Evolutionary conservation across 2,797 vertebrate species (phyloP).

Genomic region (Remorina albescens): DNA sequence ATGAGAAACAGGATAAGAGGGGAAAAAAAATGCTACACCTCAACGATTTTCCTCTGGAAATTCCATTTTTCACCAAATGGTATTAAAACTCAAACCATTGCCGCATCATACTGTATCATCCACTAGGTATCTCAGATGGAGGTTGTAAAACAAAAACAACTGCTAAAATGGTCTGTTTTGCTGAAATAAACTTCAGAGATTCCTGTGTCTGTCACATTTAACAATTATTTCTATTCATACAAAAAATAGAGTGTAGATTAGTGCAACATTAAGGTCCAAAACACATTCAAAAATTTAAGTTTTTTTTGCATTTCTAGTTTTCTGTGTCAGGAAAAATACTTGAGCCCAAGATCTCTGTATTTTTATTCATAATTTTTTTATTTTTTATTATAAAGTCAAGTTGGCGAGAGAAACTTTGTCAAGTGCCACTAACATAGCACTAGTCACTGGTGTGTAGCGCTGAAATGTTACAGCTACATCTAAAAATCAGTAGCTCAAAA

Average conservation of each 20-base stretch:
- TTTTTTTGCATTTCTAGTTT: too few relatives aligned
- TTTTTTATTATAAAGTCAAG: constrained; percentile 16
- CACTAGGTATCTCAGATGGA: too few relatives aligned
- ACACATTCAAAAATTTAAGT: not conserved
- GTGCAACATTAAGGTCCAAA: not conserved
- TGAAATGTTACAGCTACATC: constrained; percentile 27
- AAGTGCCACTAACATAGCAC: constrained; percentile 18
- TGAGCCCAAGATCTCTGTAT: constrained; percentile 14
- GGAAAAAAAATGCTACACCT: not conserved
- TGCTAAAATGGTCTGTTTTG: not conserved
- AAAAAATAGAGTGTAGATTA: not conserved
- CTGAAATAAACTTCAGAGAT: not conserved
- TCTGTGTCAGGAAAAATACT: not conserved
- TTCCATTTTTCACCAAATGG: not conserved
- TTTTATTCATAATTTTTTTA: constrained; percentile 2
- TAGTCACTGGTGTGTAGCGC: constrained; percentile 13
- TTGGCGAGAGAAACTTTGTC: constrained; percentile 22
- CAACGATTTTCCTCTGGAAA: not conserved
- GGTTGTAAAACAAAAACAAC: not conserved
- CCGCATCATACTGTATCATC: too few relatives aligned
- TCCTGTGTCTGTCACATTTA: accelerated
- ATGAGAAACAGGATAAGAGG: not conserved
- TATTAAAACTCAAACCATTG: too few relatives aligned
- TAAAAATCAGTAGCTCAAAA: constrained; percentile 39
- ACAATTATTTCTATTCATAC: not conserved